Conservation (phyloP, 2,797 vertebrate genomes). For the Lepus townsendii region DNA sequence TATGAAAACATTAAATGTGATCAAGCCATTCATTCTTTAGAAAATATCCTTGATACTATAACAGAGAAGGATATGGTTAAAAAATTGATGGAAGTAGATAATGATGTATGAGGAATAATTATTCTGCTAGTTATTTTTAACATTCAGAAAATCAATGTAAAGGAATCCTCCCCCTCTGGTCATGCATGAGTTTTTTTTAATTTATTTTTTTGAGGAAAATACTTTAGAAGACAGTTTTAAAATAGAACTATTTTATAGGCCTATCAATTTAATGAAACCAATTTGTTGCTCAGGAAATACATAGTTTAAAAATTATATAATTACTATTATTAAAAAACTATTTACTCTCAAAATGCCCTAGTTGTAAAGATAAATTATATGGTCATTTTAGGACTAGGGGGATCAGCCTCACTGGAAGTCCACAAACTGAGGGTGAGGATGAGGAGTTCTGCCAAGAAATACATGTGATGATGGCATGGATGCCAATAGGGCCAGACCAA, state of each 20-base stretch:
- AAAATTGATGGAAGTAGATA: slow-evolving; percentile 28
- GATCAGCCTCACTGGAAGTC: background rate
- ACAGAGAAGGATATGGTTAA: slow-evolving; percentile 29
- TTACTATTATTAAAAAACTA: background rate
- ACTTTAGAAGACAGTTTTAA: slow-evolving; percentile 36
- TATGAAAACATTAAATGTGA: slow-evolving; percentile 53
- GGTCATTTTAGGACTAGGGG: background rate
- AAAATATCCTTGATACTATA: slow-evolving; percentile 35
- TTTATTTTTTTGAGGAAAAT: background rate
- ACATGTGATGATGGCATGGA: background rate
- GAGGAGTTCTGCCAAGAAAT: no score
- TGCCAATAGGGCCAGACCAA: background rate
- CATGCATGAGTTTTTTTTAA: background rate
- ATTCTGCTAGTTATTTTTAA: slow-evolving; percentile 61
- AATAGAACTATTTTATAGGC: slow-evolving; percentile 12
- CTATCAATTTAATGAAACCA: background rate
- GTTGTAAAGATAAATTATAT: background rate
- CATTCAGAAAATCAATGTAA: slow-evolving; percentile 59
- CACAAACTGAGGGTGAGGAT: background rate
- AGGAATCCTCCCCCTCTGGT: background rate
- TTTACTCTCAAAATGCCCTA: background rate
- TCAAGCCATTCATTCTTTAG: slow-evolving; percentile 49
- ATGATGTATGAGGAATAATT: slow-evolving; percentile 31
- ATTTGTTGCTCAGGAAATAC: slow-evolving; percentile 20
- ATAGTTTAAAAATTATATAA: slow-evolving; percentile 40